phyloP scores from a whole-genome alignment of 1,140 invertebrate genomes.

The Apis mellifera region Amel_HAv3.1 CM009935.2:4427001-4427500 shows the following conservation, averaged over 20 bases:
- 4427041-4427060: too few species aligned
- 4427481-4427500: slow-evolving; percentile 29
- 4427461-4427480: slow-evolving; percentile 51
- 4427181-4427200: background rate
- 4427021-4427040: too few species aligned
- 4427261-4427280: slow-evolving; percentile 15
- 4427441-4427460: background rate
- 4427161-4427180: too few species aligned
- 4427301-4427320: background rate
- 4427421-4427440: too few species aligned
- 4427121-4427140: too few species aligned
- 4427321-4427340: background rate
- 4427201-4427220: background rate
- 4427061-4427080: too few species aligned
- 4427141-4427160: too few species aligned
- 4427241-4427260: slow-evolving; percentile 9
- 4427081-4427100: too few species aligned
- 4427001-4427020: too few species aligned
- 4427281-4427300: slow-evolving; percentile 30
- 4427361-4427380: background rate
- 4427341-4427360: background rate
- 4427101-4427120: too few species aligned
- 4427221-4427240: background rate
- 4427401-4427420: too few species aligned
- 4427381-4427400: background rate